Conservation (phyloP, 1,140 invertebrate species). For the Rhyzopertha dominica region DNA sequence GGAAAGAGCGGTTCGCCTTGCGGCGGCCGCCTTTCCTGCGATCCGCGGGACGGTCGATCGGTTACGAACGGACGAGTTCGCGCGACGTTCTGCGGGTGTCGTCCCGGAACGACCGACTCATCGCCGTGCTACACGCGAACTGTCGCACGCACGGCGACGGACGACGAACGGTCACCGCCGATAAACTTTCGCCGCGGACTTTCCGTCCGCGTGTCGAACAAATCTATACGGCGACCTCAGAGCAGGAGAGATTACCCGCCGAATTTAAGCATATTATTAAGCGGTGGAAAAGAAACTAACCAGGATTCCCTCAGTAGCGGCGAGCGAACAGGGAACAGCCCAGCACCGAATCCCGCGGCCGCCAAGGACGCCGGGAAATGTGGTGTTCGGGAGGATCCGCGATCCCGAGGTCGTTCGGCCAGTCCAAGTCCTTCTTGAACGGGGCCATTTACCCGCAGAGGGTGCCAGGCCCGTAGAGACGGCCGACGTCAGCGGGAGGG, state of each 20-base stretch:
- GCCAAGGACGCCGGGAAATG: constrained; percentile 52
- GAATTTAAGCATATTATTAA: neutral
- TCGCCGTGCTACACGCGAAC: constrained; percentile 58
- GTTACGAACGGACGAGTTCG: constrained; percentile 3
- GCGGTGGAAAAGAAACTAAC: constrained; percentile 84
- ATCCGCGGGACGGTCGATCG: neutral
- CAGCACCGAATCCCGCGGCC: constrained; percentile 57
- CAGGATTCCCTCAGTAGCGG: constrained; percentile 81
- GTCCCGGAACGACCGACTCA: constrained; percentile 49
- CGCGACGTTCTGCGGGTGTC: constrained; percentile 33
- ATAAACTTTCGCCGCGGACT: constrained; percentile 25
- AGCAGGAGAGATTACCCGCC: neutral
- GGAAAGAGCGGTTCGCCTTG: too few relatives aligned
- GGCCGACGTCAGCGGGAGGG: constrained; percentile 45
- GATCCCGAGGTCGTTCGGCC: constrained; percentile 44
- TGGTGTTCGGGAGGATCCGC: constrained; percentile 59
- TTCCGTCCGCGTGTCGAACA: constrained; percentile 31
- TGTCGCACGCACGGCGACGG: constrained; percentile 58
- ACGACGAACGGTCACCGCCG: neutral
- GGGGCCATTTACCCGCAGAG: constrained; percentile 61
- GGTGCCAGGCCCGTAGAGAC: constrained; percentile 61
- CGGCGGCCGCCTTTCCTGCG: neutral
- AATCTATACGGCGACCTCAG: constrained; percentile 36
- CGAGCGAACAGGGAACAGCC: constrained; percentile 78
- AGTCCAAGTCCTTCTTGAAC: constrained; percentile 64